phyloP scores from a whole-genome alignment of 2,888 invertebrate species.

The Epiblema foenella region DNA sequence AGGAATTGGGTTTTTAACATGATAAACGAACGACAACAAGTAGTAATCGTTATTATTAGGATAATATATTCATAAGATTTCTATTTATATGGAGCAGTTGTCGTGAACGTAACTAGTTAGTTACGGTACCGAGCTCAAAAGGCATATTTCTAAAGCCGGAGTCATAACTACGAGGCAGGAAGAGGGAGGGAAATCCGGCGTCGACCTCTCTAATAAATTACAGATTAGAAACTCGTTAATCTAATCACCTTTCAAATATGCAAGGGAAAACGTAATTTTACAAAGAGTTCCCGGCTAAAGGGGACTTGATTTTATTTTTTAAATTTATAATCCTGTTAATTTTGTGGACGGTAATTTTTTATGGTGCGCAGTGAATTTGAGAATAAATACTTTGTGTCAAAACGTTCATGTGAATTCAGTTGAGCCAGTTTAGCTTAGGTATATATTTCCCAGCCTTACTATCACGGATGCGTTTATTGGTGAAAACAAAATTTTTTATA shows the following conservation, averaged over 20 bases:
- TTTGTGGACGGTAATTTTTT: slow-evolving; percentile 23
- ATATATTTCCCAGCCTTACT: no score
- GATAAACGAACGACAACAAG: no score
- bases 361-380: slow-evolving; percentile 3
- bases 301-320: slow-evolving; percentile 34
- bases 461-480: no score
- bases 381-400: neutral
- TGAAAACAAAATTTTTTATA: no score
- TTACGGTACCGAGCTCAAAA: slow-evolving; percentile 6
- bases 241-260: slow-evolving; percentile 62
- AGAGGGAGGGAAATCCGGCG: slow-evolving; percentile 65
- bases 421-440: neutral
- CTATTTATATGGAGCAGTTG: slow-evolving; percentile 4
- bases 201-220: slow-evolving; percentile 70
- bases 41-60: no score
- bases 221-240: slow-evolving; percentile 80
- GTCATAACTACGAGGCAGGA: slow-evolving; percentile 55
- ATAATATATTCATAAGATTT: slow-evolving; percentile 3
- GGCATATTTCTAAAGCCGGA: slow-evolving; percentile 36
- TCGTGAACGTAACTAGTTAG: slow-evolving; percentile 28
- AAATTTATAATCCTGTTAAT: slow-evolving; percentile 35
- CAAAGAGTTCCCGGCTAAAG: slow-evolving; percentile 42
- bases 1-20: no score
- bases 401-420: neutral
- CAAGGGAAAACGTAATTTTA: slow-evolving; percentile 55